Percentiles rank a stretch among this genome's conserved stretches.
These are phyloP conservation scores for Barypeithes pellucidus DNA, from an alignment of 2,888 invertebrate genomes.

Conservation along the genomic window DNA sequence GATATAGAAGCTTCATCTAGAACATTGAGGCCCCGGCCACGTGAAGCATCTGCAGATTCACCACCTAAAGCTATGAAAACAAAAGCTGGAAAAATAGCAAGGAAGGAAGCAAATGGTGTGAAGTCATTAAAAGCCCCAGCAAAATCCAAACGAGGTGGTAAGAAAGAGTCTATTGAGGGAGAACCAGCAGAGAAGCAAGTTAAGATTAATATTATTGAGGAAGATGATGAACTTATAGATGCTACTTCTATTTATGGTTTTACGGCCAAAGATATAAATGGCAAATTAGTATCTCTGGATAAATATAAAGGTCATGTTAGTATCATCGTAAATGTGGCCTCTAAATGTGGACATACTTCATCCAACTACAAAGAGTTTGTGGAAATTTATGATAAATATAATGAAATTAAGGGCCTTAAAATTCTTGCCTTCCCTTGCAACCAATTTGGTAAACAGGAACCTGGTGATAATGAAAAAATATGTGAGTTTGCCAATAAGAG, in stretches of 20 bases:
- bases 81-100: background rate
- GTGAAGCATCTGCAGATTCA: background rate
- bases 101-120: background rate
- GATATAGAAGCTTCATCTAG: conserved; percentile 16
- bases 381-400: conserved; percentile 82
- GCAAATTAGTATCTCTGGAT: conserved; percentile 84
- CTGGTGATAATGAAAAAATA: conserved; percentile 77
- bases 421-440: conserved; percentile 92
- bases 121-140: background rate
- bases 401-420: conserved; percentile 79
- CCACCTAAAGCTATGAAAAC: background rate
- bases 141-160: background rate
- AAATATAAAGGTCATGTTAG: conserved; percentile 87
- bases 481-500: conserved; percentile 76
- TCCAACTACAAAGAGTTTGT: conserved; percentile 89
- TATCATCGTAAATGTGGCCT: conserved; percentile 91
- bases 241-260: conserved; percentile 87
- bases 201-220: conserved; percentile 14
- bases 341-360: conserved; percentile 87
- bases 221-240: conserved; percentile 51
- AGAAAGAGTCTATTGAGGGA: conserved; percentile 22
- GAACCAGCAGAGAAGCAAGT: conserved; percentile 24
- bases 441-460: conserved; percentile 84
- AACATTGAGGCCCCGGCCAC: conserved; percentile 21
- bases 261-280: conserved; percentile 85